These are phyloP conservation scores for Eupeodes luniger DNA, from an alignment of 2,888 invertebrate genomes.

Conservation along the genomic window DNA sequence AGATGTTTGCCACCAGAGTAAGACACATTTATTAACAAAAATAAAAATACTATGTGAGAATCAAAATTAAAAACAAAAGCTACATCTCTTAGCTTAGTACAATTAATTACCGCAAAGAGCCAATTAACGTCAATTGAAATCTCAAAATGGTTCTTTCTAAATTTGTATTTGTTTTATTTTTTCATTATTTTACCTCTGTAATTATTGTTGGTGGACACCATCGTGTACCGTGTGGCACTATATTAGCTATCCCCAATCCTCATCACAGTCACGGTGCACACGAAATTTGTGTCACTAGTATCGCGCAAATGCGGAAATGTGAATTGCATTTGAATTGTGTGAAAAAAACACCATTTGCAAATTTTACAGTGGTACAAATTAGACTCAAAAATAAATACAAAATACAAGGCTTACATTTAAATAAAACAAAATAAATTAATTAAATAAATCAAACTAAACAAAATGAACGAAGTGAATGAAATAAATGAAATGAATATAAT, in stretches of 20 bases:
- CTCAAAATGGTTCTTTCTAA: slow-evolving; percentile 58
- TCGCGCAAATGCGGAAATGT: slow-evolving; percentile 70
- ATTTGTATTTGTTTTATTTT: not conserved
- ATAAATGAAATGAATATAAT: not conserved
- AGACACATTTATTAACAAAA: not conserved
- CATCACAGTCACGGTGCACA: not conserved
- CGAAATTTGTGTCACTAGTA: slow-evolving; percentile 51
- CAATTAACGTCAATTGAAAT: slow-evolving; percentile 75
- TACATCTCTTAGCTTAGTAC: slow-evolving; percentile 46
- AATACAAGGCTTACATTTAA: not conserved
- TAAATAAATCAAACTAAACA: too few relatives aligned
- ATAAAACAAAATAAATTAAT: too few relatives aligned
- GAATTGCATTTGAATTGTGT: slow-evolving; percentile 44
- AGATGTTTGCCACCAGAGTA: slow-evolving; percentile 37
- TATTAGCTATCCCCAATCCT: not conserved
- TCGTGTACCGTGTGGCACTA: not conserved
- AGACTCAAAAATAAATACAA: not conserved
- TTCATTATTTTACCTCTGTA: not conserved
- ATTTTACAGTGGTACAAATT: slow-evolving; percentile 11
- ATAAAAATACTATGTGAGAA: slow-evolving; percentile 1
- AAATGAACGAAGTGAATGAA: not conserved
- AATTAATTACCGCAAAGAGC: slow-evolving; percentile 68
- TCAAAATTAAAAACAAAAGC: slow-evolving; percentile 25
- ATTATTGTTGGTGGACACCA: slow-evolving; percentile 21
- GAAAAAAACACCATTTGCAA: slow-evolving; percentile 20